Evolutionary conservation across 1,140 invertebrate species (phyloP).

Genomic region (Physella acuta): DNA sequence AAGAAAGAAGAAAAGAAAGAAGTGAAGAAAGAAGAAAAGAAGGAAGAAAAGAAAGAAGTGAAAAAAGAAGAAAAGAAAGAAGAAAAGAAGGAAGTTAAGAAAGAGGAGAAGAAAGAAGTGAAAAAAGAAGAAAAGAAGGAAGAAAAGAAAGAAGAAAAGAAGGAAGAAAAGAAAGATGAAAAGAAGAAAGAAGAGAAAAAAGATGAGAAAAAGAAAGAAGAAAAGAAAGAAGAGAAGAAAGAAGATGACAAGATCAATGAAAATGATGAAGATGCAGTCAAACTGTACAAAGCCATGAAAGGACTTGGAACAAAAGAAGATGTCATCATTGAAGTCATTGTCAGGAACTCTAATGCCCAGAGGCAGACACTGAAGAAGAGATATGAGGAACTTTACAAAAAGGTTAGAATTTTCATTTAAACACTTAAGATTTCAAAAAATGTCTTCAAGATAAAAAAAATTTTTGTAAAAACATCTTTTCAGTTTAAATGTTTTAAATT

Average conservation of each 20-base stretch:
- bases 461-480: too few relatives aligned
- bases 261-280: constrained; percentile 41
- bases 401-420: neutral
- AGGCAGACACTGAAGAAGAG: constrained; percentile 36
- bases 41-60: neutral
- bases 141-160: neutral
- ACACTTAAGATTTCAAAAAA: too few relatives aligned
- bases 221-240: constrained; percentile 16
- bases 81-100: neutral
- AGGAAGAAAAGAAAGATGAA: neutral
- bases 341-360: constrained; percentile 25
- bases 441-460: too few relatives aligned
- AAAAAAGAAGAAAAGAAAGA: neutral
- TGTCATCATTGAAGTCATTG: constrained; percentile 28
- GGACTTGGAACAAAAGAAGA: constrained; percentile 43
- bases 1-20: neutral
- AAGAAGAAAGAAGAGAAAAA: neutral
- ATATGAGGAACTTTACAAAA: constrained; percentile 28
- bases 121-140: neutral
- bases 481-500: too few relatives aligned
- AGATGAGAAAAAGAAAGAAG: neutral
- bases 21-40: neutral
- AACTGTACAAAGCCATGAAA: constrained; percentile 50
- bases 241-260: neutral
- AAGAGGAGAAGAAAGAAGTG: neutral